Evolutionary conservation across 2,888 invertebrate genomes (phyloP).

Genomic region (Scaeva pyrastri): DNA sequence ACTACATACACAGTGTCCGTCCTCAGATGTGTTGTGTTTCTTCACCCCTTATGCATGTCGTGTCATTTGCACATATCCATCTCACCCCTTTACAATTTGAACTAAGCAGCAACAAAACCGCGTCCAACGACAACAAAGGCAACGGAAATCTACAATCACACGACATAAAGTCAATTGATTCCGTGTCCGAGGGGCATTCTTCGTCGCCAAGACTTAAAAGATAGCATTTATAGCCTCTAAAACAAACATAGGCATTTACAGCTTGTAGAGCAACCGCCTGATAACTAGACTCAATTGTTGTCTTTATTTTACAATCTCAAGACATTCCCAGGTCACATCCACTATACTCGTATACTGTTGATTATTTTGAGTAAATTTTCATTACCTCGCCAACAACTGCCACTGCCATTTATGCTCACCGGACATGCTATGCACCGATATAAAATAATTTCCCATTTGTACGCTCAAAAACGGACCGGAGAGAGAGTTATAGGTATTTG

Average conservation of each 20-base stretch:
- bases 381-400: constrained; percentile 28
- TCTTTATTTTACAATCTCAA: constrained; percentile 62
- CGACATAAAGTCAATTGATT: constrained; percentile 75
- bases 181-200: constrained; percentile 67
- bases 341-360: constrained; percentile 7
- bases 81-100: background rate
- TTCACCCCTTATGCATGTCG: background rate
- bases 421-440: constrained; percentile 59
- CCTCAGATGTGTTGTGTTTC: background rate
- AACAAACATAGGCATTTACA: constrained; percentile 11
- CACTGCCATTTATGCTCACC: constrained; percentile 38
- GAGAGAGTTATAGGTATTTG: constrained; percentile 26
- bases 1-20: background rate
- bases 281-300: constrained; percentile 60
- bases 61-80: constrained; percentile 23
- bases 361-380: constrained; percentile 68
- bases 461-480: no score
- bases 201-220: constrained; percentile 19
- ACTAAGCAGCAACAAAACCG: background rate
- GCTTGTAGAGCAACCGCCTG: constrained; percentile 2
- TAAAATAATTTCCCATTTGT: constrained; percentile 59
- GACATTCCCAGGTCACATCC: constrained; percentile 18
- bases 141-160: constrained; percentile 73
- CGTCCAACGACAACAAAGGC: constrained; percentile 1
- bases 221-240: background rate